Base-by-base conservation (phyloP, 2,797 vertebrate genomes). In the Epinephelus awoara region DNA sequence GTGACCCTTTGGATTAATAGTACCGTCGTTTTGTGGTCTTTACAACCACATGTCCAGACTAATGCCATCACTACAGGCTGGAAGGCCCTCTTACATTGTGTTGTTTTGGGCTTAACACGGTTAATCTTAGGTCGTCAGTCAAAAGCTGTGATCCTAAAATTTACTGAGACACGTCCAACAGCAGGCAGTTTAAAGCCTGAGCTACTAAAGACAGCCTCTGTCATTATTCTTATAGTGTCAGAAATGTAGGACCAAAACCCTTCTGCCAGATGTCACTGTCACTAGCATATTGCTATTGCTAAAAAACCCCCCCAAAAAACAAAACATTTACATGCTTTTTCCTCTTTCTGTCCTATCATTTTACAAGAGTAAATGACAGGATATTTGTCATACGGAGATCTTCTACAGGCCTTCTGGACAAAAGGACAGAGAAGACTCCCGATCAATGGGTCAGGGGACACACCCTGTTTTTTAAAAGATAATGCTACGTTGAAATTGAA, bases 1-100 rank as follows among this genome's bases (percentile, higher is more conserved):
- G 29, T 67, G 58, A 80, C 19, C 58, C 51, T 12, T 49, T 18
- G 40, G 10, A 71, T 50, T 63, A 56, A 46, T 47, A 21, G 21
- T 4, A 11, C 23, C 51, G 44, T 67, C 25, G 18, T 27, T 69
- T 6, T 67, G 56, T 73, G 52, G 42, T 69, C 18, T 58, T 73
- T n/a, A 64, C 29, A 79, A 51, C 19, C 40, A 54, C 21, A 59
- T 34, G 46, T 46, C 18, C 46, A 54, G 14, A 34, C 34, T 51
- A 0, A 2, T 50, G 67, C 67, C 2, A 46, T 57, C 55, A 25
- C 51, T 13, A 15, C 52, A 51, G 19, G 46, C 23, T n/a, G 25
- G n/a, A n/a, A 3, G 13, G 12, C 49, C 9, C 2, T 11, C 51
- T 27, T 11, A 29, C 15, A n/a, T 5, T 52, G 49, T 44, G 21